Base-by-base conservation (phyloP, 2,113 vertebrate genomes). In the Hassar affinis region DNA sequence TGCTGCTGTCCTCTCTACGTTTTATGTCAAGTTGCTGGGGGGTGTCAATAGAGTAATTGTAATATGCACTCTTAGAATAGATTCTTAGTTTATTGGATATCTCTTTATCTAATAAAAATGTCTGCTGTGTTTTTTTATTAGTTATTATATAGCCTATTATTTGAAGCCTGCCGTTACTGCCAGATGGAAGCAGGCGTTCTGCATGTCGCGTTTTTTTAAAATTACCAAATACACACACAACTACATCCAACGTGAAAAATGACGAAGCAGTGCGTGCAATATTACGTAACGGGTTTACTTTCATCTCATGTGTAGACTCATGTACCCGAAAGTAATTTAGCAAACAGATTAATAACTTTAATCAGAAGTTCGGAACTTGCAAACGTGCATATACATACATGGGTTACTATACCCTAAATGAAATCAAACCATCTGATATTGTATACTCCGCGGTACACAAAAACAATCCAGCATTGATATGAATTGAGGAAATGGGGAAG, bases 401-500 rank as follows among this genome's bases (percentile, higher is more conserved):
- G n/a, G 42, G 64, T 22, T 42, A 27, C 30, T 22, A 27, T 42
- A 20, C 7, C 35, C 22, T 47, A 45, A 10, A 77, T 57, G 0
- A 54, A 47, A 57, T 78, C 62, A 51, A 59, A 45, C 20, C 47
- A 47, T 54, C 12, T 81, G 20, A 77, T 72, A 77, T 35, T 83
- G 22, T 51, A 47, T 57, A 79, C 56, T 54, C 59, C 59, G 42
- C 62, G 86, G 86, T 87, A 87, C 84, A 80, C 79, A 81, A 86
- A 83, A 79, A 78, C 61, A 84, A 89, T 80, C 83, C 38, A 88
- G 30, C 69, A 84, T 80, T 87, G 84, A 83, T 72, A 80, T 87
- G 79, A 86, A 90, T 84, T 79, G 82, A 95, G 96, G 95, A 97
- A 96, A 95, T 91, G 90, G 95, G 94, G 92, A 94, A 93, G 20